Evolutionary conservation across 2,888 invertebrate species (phyloP), one percentile per base, ranked within the genome.

Genomic region (Willowsia nigromaculata): DNA sequence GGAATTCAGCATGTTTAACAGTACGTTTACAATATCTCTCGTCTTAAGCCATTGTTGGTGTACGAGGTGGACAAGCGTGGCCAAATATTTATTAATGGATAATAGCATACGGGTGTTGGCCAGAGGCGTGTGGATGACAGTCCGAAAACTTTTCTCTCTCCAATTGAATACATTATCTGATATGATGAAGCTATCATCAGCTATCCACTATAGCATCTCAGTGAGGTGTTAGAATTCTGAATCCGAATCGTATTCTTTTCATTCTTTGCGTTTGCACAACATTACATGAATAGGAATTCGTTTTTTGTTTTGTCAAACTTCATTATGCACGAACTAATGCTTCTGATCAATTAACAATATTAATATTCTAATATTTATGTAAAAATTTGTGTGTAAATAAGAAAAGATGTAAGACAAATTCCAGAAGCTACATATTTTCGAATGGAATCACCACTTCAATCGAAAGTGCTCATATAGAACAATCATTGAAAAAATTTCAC

Each of bases 41-140:
- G 15, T 15, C 4, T n/a, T 15, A 18, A 7, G 15, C 59, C 11
- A 59, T 22, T 9, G 33, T 15, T 11, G 18, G 7, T 59, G 13
- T 22, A 27, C 90, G 92, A 91, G 90, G 86, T 90, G 91, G 93
- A 93, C 92, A 92, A 92, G 92, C 93, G 92, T 92, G 93, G 90
- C 92, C 92, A 92, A 93, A 92, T 92, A 92, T 92, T 92, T 92
- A 93, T 92, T 92, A 91, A 92, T 92, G 92, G 90, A 92, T 86
- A 80, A 90, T 65, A 15, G 82, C 82, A 83, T 65, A 25, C 47
- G 56, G 88, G 56, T 43, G 50, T 56, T 68, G 81, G 84, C 88
- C 87, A 90, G 80, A 91, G 90, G 92, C 90, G 91, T 91, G 91
- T 85, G 88, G 87, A 85, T 92, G 92, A 92, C 92, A 92, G 90